Base-by-base conservation (phyloP, 2,113 vertebrate species). In the Ceyx melanurus region DNA sequence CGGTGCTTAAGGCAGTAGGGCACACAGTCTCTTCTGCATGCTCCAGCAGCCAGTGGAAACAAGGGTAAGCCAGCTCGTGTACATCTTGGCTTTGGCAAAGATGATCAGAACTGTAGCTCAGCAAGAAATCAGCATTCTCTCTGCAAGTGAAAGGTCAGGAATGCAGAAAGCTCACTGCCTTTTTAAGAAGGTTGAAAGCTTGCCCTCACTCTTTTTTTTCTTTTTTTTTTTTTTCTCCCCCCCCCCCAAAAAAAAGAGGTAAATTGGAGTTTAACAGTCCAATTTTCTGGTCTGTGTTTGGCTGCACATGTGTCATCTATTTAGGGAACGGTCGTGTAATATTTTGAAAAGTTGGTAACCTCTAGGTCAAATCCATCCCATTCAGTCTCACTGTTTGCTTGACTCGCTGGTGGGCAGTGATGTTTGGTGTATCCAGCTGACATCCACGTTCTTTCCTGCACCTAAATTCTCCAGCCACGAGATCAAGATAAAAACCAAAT, bases 121-220 rank as follows among this genome's bases (percentile, higher is more conserved):
- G 92, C 92, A 88, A 94, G 94, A 95, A 96, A 91, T 87, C 91
- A 54, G 91, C 89, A 73, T 93, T 96, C 92, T 51, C 89, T 92
- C 64, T 92, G 92, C 92, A 92, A 91, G 94, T 58, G 79, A 93
- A 95, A 96, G 94, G 96, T 93, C 93, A 94, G 89, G 89, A 95
- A 94, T 92, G 89, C 87, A 93, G 85, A 89, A 91, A 86, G 85
- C 85, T 96, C 64, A 4, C 75, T 92, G 85, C 72, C 89, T 93
- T 91, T 82, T 94, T 80, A 67, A 96, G 89, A 89, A 89, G 65
- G 79, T 82, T 89, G 79, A 80, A 89, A 91, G 51, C 82, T 89
- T 91, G 40, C 64, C 37, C 43, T 25, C 29, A 9, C 45, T 11
- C 1, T 51, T 71, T 75, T 75, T 65, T 54, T 45, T 35, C 35